Percentiles rank a stretch among this genome's conserved stretches.
Evolutionary conservation across 2,888 invertebrate genomes (phyloP).

Genomic region (Bursaphelenchus okinawaensis): DNA sequence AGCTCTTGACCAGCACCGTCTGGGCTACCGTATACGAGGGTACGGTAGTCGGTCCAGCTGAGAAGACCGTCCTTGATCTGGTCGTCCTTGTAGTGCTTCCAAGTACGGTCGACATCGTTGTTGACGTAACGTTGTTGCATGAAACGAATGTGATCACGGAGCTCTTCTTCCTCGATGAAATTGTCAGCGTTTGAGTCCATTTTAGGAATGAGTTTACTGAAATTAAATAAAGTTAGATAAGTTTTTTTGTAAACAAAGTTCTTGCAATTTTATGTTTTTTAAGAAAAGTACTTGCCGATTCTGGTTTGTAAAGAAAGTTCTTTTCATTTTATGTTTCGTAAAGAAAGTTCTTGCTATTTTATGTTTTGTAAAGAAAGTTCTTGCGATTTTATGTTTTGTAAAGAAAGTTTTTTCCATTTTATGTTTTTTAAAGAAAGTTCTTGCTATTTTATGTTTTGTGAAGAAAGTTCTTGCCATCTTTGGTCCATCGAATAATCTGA

Average conservation of each 20-base stretch:
- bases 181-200: conserved; percentile 82
- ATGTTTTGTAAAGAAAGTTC: no score
- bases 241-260: neutral
- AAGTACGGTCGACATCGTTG: conserved; percentile 85
- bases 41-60: conserved; percentile 74
- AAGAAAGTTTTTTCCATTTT: no score
- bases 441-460: no score
- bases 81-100: conserved; percentile 80
- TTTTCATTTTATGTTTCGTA: no score
- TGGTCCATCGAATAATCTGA: no score
- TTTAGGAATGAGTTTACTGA: conserved; percentile 80
- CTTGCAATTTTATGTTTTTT: no score
- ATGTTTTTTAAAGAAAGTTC: no score
- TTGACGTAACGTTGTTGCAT: conserved; percentile 74
- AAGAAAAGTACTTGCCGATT: no score
- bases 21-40: conserved; percentile 53
- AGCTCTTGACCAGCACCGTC: conserved; percentile 54
- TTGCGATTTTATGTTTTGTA: no score
- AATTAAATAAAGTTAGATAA: conserved; percentile 48
- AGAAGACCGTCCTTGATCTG: conserved; percentile 70
- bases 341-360: no score
- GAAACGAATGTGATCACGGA: conserved; percentile 90
- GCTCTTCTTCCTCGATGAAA: conserved; percentile 75
- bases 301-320: no score
- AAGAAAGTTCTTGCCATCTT: no score